These are phyloP conservation scores for Calliopum simillimum DNA, from an alignment of 2,888 invertebrate genomes.

Conservation along the genomic window DNA sequence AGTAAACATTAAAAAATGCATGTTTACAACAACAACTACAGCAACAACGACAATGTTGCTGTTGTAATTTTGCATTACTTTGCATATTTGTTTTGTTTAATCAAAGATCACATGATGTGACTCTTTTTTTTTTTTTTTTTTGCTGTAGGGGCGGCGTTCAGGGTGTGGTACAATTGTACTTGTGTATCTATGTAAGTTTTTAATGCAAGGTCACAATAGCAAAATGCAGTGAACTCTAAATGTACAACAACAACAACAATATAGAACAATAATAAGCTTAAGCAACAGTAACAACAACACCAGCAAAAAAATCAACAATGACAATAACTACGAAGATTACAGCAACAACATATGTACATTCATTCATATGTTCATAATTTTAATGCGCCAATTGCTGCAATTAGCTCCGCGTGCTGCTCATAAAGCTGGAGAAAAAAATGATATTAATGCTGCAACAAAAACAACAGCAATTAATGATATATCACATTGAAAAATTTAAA, in stretches of 20 bases:
- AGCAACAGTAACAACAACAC: neutral
- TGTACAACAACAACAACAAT: constrained; percentile 27
- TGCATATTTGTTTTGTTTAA: too few relatives aligned
- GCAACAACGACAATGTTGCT: too few relatives aligned
- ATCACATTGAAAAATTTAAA: too few relatives aligned
- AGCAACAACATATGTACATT: neutral
- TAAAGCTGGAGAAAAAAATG: constrained; percentile 23
- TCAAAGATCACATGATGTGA: too few relatives aligned
- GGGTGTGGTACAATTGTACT: neutral
- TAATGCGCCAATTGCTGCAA: constrained; percentile 38
- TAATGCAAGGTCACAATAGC: constrained; percentile 39
- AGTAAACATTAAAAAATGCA: too few relatives aligned
- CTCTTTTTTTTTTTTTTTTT: too few relatives aligned
- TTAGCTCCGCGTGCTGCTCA: constrained; percentile 41
- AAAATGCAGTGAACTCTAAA: constrained; percentile 27
- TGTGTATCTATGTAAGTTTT: constrained; percentile 27
- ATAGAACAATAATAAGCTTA: too few relatives aligned
- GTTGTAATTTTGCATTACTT: too few relatives aligned
- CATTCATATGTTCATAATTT: neutral
- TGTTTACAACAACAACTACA: too few relatives aligned
- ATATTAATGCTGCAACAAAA: too few relatives aligned
- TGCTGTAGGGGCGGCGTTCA: too few relatives aligned
- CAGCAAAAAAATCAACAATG: neutral
- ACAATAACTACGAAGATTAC: constrained; percentile 7
- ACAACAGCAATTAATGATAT: too few relatives aligned